Percentiles rank a stretch among this genome's conserved stretches.
phyloP scores from a whole-genome alignment of 2,888 invertebrate species.

The Drosophila neotestacea region DNA sequence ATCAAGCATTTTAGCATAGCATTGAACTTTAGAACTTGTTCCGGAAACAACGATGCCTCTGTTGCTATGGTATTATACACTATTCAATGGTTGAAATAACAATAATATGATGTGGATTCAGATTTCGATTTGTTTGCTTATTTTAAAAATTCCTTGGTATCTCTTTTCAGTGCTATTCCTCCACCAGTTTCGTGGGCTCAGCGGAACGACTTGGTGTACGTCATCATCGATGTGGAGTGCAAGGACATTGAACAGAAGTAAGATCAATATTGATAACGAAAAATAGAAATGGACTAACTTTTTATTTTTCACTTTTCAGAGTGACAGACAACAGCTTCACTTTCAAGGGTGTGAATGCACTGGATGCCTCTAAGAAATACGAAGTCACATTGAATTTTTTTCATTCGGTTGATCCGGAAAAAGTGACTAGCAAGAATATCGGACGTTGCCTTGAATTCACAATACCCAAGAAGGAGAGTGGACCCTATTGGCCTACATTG shows the following conservation, averaged over 20 bases:
- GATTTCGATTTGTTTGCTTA: slow-evolving; percentile 26
- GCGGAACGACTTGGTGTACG: slow-evolving; percentile 91
- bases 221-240: slow-evolving; percentile 96
- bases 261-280: slow-evolving; percentile 76
- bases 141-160: slow-evolving; percentile 5
- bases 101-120: slow-evolving; percentile 4
- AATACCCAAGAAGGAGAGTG: slow-evolving; percentile 89
- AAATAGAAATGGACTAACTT: neutral
- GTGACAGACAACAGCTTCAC: slow-evolving; percentile 90
- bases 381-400: slow-evolving; percentile 95
- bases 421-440: slow-evolving; percentile 90
- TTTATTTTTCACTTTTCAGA: slow-evolving; percentile 81
- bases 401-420: slow-evolving; percentile 93
- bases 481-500: slow-evolving; percentile 94
- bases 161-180: slow-evolving; percentile 85
- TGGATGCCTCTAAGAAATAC: slow-evolving; percentile 93
- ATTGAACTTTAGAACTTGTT: slow-evolving; percentile 27
- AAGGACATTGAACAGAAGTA: slow-evolving; percentile 93
- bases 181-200: slow-evolving; percentile 98
- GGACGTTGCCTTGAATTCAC: slow-evolving; percentile 91
- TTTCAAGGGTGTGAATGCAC: slow-evolving; percentile 93
- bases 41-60: slow-evolving; percentile 12
- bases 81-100: neutral
- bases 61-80: slow-evolving; percentile 53
- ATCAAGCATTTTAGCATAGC: slow-evolving; percentile 26